Conservation (phyloP, 2,113 vertebrate genomes). For the Eurystomus gularis region DNA sequence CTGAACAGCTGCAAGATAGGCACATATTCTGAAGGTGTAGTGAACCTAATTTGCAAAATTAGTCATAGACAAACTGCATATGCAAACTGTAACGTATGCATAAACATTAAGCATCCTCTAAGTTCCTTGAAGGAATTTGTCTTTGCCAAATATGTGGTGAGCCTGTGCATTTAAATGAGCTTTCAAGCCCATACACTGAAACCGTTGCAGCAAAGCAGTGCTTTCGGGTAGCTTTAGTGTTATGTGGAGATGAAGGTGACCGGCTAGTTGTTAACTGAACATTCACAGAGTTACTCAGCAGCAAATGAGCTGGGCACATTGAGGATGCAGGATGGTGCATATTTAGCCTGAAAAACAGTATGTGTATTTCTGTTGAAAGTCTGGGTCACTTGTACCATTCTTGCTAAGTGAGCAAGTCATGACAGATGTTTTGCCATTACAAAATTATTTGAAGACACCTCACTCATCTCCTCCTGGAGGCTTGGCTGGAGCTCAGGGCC, state of each 20-base stretch:
- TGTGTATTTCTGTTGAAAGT: accelerated
- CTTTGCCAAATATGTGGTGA: background rate
- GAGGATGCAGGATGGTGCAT: accelerated
- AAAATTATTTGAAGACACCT: background rate
- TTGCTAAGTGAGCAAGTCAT: background rate
- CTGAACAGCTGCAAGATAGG: background rate
- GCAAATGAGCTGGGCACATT: background rate
- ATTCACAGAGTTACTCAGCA: background rate
- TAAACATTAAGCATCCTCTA: background rate
- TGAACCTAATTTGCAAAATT: background rate
- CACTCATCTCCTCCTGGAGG: background rate
- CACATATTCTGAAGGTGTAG: background rate
- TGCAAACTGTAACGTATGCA: slow-evolving; percentile 13
- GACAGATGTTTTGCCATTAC: background rate
- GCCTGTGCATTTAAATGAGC: background rate
- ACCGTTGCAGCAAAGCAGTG: accelerated
- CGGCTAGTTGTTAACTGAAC: background rate
- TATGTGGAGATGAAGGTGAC: background rate
- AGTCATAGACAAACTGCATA: background rate
- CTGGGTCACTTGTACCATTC: background rate
- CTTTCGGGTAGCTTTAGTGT: background rate
- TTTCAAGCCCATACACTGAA: background rate
- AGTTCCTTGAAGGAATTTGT: slow-evolving; percentile 17
- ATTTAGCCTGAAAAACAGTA: background rate
- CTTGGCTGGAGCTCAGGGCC: background rate